Evolutionary conservation across 2,888 invertebrate genomes (phyloP), one percentile per base, ranked within the genome.

Genomic region (Micropterix aruncella): DNA sequence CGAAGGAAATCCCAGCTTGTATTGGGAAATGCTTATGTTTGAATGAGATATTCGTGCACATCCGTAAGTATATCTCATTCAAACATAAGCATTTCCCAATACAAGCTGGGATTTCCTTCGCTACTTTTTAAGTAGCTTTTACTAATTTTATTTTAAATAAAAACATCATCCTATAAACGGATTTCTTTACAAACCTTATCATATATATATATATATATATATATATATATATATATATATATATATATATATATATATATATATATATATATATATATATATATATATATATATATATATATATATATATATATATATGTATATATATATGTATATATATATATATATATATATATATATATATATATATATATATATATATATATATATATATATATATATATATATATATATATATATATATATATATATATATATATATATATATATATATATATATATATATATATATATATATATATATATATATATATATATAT

Each of bases 211-310:
- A 17, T 18, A 18, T 41, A 7, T n/a, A n/a, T 18, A 7, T 19
- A 16, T 12, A 19, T 19, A 16, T 3, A 16, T 19, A 16, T 16
- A 18, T 5, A 40, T 19, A 18, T 19, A 41, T 18, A 19, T 18
- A 41, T 16, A 41, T n/a, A 19, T 41, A 41, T 16, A 41, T 16
- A 40, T 40, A 16, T 18, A 41, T 19, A 19, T 41, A 19, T 18
- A 41, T 16, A 16, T 18, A 12, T 19, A 41, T n/a, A 16, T 12
- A 19, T 19, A 16, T 19, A 16, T 18, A 41, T 19, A 41, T 19
- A 41, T 3, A 19, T 18, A 41, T 18, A 18, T 18, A 41, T 18
- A 18, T 16, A 41, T 18, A 18, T 18, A 41, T 16, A 41, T 18
- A 41, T 19, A 41, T 18, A 41, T n/a, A 40, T 18, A 16, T 18